Evolutionary conservation across 2,797 vertebrate genomes (phyloP).

Genomic region (Staurois parvus): DNA sequence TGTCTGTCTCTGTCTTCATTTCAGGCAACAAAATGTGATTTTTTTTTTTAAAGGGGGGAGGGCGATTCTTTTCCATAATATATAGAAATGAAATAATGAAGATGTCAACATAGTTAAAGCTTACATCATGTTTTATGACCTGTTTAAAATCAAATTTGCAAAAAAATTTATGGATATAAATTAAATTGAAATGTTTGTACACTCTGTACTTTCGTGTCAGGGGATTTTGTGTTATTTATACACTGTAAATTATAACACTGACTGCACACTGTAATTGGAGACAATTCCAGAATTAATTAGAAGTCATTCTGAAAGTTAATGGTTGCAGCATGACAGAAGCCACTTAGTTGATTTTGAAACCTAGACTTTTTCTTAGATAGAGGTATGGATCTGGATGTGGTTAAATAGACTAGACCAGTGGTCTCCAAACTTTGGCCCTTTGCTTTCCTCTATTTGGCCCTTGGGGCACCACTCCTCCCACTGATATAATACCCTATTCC

Average conservation of each 20-base stretch:
- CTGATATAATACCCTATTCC: too few relatives aligned
- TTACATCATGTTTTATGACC: background rate
- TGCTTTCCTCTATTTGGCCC: too few relatives aligned
- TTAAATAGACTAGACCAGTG: too few relatives aligned
- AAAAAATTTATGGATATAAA: conserved; percentile 16
- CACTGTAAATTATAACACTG: conserved; percentile 43
- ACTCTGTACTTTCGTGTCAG: background rate
- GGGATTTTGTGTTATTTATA: conserved; percentile 39
- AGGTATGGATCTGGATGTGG: too few relatives aligned
- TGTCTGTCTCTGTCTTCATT: too few relatives aligned
- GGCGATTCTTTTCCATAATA: background rate
- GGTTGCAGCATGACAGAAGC: too few relatives aligned
- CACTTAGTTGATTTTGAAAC: too few relatives aligned
- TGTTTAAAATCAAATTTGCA: conserved; percentile 27
- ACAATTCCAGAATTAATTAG: conserved; percentile 34
- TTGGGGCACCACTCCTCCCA: too few relatives aligned
- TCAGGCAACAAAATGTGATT: too few relatives aligned
- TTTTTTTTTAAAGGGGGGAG: too few relatives aligned
- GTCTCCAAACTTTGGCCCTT: too few relatives aligned
- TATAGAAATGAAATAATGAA: conserved; percentile 10
- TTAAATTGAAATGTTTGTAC: conserved; percentile 29
- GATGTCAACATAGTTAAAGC: conserved; percentile 10
- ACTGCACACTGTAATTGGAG: conserved; percentile 39
- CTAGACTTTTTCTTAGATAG: too few relatives aligned
- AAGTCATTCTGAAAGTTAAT: conserved; percentile 22